Percentiles rank a stretch among this genome's conserved stretches.
Evolutionary conservation across 2,888 invertebrate species (phyloP).

Genomic region (Heliconius ethilla): DNA sequence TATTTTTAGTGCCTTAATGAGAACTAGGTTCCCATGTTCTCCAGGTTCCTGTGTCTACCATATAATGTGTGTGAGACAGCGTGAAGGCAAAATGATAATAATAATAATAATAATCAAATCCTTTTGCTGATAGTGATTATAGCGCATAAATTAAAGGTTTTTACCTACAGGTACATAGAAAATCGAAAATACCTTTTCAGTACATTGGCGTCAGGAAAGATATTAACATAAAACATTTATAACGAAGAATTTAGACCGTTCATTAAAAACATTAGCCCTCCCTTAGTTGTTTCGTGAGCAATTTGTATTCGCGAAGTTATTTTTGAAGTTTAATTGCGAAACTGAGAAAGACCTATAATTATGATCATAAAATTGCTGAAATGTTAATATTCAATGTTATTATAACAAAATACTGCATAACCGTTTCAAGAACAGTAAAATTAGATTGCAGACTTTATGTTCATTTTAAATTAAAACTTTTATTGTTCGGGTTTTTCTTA

Average conservation of each 20-base stretch:
- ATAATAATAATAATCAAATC: too few relatives aligned
- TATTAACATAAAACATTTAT: constrained; percentile 42
- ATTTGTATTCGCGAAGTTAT: constrained; percentile 55
- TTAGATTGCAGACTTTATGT: constrained; percentile 6
- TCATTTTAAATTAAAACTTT: not conserved
- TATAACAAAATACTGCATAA: constrained; percentile 17
- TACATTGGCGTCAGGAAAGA: constrained; percentile 4
- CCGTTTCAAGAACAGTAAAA: constrained; percentile 15
- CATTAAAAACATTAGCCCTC: constrained; percentile 61
- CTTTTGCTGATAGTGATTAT: not conserved
- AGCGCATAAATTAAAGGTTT: not conserved
- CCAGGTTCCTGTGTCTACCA: too few relatives aligned
- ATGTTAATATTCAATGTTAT: constrained; percentile 21
- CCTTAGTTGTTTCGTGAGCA: constrained; percentile 58
- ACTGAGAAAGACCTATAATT: constrained; percentile 22
- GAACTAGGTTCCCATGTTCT: too few relatives aligned
- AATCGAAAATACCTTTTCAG: not conserved
- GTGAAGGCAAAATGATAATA: too few relatives aligned
- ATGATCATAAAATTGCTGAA: constrained; percentile 20
- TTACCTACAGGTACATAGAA: not conserved
- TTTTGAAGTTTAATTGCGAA: constrained; percentile 49
- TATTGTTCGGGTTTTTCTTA: not conserved
- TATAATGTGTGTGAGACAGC: too few relatives aligned
- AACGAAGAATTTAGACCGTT: constrained; percentile 61
- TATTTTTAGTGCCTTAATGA: not conserved